phyloP scores from a whole-genome alignment of 2,113 vertebrate species.

The Bucco capensis region DNA sequence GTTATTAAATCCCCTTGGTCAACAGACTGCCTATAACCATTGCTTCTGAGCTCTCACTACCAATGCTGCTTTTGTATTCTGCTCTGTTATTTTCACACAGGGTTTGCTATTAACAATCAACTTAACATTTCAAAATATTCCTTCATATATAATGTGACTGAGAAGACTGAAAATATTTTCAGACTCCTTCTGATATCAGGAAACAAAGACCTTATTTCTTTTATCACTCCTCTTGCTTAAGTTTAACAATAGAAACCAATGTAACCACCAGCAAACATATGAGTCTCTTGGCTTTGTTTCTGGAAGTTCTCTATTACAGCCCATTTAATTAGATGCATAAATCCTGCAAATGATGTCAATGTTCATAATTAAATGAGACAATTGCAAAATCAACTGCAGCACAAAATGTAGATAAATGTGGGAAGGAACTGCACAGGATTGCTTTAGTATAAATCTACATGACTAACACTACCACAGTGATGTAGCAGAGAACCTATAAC shows the following conservation, averaged over 20 bases:
- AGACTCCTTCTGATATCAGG: background rate
- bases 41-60: background rate
- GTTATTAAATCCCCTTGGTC: background rate
- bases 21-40: background rate
- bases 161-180: background rate
- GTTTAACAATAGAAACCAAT: conserved; percentile 10
- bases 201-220: background rate
- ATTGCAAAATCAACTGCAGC: conserved; percentile 49
- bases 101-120: background rate
- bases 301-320: conserved; percentile 27
- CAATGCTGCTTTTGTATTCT: background rate
- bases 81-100: background rate
- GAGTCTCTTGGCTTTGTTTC: conserved; percentile 43
- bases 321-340: conserved; percentile 61
- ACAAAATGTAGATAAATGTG: conserved; percentile 58
- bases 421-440: conserved; percentile 34
- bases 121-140: background rate
- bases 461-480: conserved; percentile 52
- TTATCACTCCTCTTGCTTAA: background rate
- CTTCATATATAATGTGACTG: background rate
- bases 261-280: conserved; percentile 26
- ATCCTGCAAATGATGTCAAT: conserved; percentile 55
- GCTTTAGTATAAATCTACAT: conserved; percentile 55
- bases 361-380: conserved; percentile 66
- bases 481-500: conserved; percentile 49